These are phyloP conservation scores for Coleophora deauratella DNA, from an alignment of 2,888 invertebrate species.

Conservation along the genomic window DNA sequence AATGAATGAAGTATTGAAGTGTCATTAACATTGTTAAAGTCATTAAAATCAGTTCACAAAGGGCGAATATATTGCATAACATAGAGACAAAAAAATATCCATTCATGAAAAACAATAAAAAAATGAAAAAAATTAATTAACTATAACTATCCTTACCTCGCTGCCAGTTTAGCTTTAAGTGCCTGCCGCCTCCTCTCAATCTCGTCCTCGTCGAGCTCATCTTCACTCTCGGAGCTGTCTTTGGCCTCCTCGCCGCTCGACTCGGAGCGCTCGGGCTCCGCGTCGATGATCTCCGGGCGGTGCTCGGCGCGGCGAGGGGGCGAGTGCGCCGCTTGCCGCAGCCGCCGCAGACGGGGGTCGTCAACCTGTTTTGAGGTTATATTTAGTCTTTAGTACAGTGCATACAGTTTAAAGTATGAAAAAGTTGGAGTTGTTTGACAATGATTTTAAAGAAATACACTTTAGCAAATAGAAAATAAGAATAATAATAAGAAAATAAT, in stretches of 20 bases:
- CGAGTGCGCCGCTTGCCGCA: conserved; percentile 66
- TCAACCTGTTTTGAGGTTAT: conserved; percentile 41
- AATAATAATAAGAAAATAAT: too few species aligned
- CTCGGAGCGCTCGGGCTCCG: conserved; percentile 54
- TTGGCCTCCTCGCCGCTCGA: conserved; percentile 56
- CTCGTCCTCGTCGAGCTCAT: conserved; percentile 88
- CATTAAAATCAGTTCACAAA: too few species aligned
- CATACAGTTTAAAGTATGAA: neutral
- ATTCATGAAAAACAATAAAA: too few species aligned
- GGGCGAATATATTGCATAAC: too few species aligned
- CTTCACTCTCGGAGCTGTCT: conserved; percentile 81
- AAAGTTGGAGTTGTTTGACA: too few species aligned
- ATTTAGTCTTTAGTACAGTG: neutral
- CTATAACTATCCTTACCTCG: conserved; percentile 44
- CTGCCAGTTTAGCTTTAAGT: conserved; percentile 59
- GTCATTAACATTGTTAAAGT: too few species aligned
- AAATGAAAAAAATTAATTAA: too few species aligned
- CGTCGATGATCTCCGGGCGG: conserved; percentile 61
- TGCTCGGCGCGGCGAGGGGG: conserved; percentile 76
- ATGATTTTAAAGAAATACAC: too few species aligned
- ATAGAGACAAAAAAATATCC: too few species aligned
- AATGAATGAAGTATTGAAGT: too few species aligned
- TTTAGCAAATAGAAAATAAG: too few species aligned
- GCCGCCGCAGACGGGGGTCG: conserved; percentile 86
- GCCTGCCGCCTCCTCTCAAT: conserved; percentile 85